Percentiles rank a stretch among this genome's conserved stretches.
These are phyloP conservation scores for Atta colombica DNA, from an alignment of 1,140 invertebrate genomes.

Conservation along the genomic window DNA sequence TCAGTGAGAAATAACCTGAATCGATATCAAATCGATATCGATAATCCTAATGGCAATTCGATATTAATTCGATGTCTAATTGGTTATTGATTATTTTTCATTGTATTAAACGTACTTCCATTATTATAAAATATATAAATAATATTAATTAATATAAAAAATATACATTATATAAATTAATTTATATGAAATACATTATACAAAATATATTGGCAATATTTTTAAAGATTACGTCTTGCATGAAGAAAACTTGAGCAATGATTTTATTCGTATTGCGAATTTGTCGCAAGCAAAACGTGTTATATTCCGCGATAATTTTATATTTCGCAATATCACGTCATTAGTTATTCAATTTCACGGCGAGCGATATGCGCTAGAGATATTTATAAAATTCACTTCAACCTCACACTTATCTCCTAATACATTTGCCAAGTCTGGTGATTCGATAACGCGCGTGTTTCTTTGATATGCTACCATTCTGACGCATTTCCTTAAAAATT, in stretches of 20 bases:
- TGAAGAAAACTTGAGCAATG: not conserved
- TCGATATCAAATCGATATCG: too few species aligned
- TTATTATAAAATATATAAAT: not conserved
- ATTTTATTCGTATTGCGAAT: not conserved
- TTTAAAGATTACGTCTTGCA: not conserved
- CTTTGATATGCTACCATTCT: not conserved
- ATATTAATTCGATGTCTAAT: too few species aligned
- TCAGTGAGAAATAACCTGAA: too few species aligned
- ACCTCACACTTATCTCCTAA: not conserved
- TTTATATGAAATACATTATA: not conserved
- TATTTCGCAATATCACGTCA: not conserved
- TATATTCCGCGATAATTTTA: slow-evolving; percentile 6
- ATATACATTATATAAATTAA: not conserved
- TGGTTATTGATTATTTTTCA: too few species aligned
- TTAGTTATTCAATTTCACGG: not conserved
- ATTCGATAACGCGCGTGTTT: not conserved
- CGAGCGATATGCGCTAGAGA: not conserved
- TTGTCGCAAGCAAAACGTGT: not conserved
- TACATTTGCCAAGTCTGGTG: not conserved
- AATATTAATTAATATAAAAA: not conserved
- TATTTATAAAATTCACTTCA: slow-evolving; percentile 24
- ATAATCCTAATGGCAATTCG: too few species aligned
- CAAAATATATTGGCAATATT: not conserved
- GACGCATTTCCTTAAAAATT: slow-evolving; percentile 8
- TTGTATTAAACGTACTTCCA: not conserved